Percentiles rank a stretch among this genome's conserved stretches.
Conservation (phyloP, 1,140 invertebrate genomes). For the Macrotrachela quadricornifera region DNA sequence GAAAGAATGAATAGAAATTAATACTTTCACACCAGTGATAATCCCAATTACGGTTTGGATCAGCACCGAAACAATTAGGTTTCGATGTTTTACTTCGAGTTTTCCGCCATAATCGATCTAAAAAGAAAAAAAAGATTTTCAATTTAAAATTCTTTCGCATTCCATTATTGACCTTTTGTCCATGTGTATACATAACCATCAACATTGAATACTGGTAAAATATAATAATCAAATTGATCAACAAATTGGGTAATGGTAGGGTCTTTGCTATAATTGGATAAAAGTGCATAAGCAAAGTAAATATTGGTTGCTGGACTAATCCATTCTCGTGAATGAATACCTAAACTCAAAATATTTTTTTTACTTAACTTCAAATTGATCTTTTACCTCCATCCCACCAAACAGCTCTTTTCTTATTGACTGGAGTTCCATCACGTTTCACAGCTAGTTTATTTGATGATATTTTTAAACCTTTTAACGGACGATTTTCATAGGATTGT, state of each 20-base stretch:
- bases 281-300: not conserved
- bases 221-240: constrained; percentile 27
- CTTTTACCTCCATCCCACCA: constrained; percentile 1
- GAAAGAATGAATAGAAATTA: not conserved
- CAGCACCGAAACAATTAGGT: constrained; percentile 20
- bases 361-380: no score
- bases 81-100: constrained; percentile 16
- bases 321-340: constrained; percentile 6
- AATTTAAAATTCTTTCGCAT: no score
- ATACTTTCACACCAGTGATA: constrained; percentile 22
- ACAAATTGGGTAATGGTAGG: constrained; percentile 13
- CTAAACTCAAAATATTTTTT: no score
- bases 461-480: constrained; percentile 1
- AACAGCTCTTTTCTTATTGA: not conserved
- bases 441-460: not conserved
- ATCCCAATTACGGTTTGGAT: constrained; percentile 31
- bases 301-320: constrained; percentile 4
- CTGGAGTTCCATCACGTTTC: no score
- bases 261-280: constrained; percentile 7
- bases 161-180: not conserved
- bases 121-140: not conserved
- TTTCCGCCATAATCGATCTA: constrained; percentile 29
- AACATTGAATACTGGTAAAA: constrained; percentile 32
- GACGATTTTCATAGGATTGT: not conserved
- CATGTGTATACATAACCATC: constrained; percentile 13